phyloP scores from a whole-genome alignment of 2,888 invertebrate genomes.

The Zaprionus bogoriensis region DNA sequence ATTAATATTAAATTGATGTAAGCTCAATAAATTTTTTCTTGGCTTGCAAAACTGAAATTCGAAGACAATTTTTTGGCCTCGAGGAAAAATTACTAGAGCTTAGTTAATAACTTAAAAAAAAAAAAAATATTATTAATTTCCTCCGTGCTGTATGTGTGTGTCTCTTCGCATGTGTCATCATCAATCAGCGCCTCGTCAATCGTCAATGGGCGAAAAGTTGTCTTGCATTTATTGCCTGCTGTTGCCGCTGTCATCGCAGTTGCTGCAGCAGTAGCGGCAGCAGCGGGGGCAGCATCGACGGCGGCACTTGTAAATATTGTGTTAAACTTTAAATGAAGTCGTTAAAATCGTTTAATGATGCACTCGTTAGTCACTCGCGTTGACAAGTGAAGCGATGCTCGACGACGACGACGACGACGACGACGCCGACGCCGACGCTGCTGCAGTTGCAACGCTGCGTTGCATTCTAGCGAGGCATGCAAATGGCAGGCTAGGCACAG shows the following conservation, averaged over 20 bases:
- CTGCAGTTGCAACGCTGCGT: constrained; percentile 34
- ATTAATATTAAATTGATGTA: not conserved
- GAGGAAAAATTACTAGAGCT: too few relatives aligned
- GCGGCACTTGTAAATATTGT: constrained; percentile 57
- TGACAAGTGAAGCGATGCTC: constrained; percentile 67
- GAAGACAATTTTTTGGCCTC: too few relatives aligned
- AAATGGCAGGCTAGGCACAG: constrained; percentile 36
- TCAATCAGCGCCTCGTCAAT: not conserved
- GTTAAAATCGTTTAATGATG: constrained; percentile 81
- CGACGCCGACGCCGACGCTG: constrained; percentile 9
- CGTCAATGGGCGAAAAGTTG: not conserved
- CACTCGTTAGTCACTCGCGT: constrained; percentile 74
- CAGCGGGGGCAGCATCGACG: not conserved
- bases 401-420: constrained; percentile 26
- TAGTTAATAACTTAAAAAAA: too few relatives aligned
- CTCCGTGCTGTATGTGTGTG: not conserved
- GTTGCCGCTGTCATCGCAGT: too few relatives aligned
- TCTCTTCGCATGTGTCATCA: not conserved
- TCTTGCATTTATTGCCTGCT: not conserved
- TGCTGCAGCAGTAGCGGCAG: not conserved
- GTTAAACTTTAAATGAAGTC: constrained; percentile 80
- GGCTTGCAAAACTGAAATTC: not conserved
- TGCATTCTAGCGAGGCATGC: constrained; percentile 52
- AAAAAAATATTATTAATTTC: too few relatives aligned
- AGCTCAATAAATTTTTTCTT: not conserved